Percentiles rank a stretch among this genome's conserved stretches.
These are phyloP conservation scores for Trinorchestia longiramus DNA, from an alignment of 1,140 invertebrate species.

Conservation along the genomic window DNA sequence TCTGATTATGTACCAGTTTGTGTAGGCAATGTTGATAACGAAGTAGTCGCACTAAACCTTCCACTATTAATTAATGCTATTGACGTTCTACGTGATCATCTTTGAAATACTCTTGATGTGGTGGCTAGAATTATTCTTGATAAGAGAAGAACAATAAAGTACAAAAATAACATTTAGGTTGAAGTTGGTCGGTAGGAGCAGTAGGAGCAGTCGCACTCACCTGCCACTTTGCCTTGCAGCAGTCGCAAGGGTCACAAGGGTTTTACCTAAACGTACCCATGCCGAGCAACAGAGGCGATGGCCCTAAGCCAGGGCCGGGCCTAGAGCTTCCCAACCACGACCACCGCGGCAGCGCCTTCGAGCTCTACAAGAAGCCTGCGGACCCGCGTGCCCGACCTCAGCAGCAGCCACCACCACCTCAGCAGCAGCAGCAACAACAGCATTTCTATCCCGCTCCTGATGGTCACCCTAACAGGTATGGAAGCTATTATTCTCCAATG, in stretches of 20 bases:
- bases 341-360: constrained; percentile 93
- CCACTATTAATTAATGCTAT: too few species aligned
- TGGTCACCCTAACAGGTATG: constrained; percentile 61
- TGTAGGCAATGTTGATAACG: too few species aligned
- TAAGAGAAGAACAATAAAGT: too few species aligned
- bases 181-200: too few species aligned
- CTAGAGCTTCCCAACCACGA: constrained; percentile 85
- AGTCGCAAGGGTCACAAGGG: constrained; percentile 37
- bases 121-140: too few species aligned
- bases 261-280: constrained; percentile 75
- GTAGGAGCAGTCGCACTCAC: too few species aligned
- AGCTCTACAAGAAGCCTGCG: constrained; percentile 91
- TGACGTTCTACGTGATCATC: too few species aligned
- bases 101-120: too few species aligned
- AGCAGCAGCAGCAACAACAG: constrained; percentile 57
- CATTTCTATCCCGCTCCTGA: constrained; percentile 57
- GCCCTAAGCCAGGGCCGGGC: constrained; percentile 68
- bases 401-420: background rate
- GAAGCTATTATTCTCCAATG: background rate
- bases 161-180: too few species aligned
- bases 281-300: constrained; percentile 71
- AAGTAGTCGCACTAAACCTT: too few species aligned
- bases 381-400: constrained; percentile 67
- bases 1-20: too few species aligned
- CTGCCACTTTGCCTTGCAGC: background rate